phyloP scores from a whole-genome alignment of 2,888 invertebrate species.

The Ganaspis brasiliensis region DNA sequence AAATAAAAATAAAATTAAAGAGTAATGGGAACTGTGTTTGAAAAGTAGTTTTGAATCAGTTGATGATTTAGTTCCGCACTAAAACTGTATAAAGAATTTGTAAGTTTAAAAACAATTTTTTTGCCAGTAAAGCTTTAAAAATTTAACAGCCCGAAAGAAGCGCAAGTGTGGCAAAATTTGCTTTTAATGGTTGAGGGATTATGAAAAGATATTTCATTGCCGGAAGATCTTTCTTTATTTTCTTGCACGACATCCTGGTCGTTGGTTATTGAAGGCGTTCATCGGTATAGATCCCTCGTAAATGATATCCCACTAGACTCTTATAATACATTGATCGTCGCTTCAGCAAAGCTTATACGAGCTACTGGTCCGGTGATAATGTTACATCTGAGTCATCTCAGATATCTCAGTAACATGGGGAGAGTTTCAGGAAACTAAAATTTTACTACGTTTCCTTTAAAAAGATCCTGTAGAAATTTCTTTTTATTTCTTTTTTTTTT shows the following conservation, averaged over 20 bases:
- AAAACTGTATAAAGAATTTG: no score
- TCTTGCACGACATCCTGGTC: conserved; percentile 11
- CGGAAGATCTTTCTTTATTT: conserved; percentile 11
- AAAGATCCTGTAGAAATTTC: neutral
- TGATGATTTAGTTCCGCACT: no score
- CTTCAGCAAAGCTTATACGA: conserved; percentile 24
- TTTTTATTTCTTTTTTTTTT: neutral
- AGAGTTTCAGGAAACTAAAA: no score
- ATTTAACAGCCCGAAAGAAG: neutral
- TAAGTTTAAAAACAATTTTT: neutral
- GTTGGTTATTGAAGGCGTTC: conserved; percentile 19
- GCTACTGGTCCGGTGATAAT: conserved; percentile 16
- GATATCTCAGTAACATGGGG: neutral
- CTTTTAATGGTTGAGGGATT: conserved; percentile 18
- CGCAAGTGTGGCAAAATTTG: neutral
- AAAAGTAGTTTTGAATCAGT: no score
- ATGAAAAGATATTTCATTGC: neutral
- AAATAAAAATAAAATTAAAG: no score
- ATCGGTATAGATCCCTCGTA: conserved; percentile 25
- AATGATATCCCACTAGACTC: conserved; percentile 28
- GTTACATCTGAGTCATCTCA: conserved; percentile 14
- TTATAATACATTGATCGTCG: conserved; percentile 15
- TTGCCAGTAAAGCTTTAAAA: neutral
- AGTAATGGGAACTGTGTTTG: no score
- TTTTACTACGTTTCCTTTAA: no score